Conservation (phyloP, 2,888 invertebrate species). For the Anoplius nigerrimus region DNA sequence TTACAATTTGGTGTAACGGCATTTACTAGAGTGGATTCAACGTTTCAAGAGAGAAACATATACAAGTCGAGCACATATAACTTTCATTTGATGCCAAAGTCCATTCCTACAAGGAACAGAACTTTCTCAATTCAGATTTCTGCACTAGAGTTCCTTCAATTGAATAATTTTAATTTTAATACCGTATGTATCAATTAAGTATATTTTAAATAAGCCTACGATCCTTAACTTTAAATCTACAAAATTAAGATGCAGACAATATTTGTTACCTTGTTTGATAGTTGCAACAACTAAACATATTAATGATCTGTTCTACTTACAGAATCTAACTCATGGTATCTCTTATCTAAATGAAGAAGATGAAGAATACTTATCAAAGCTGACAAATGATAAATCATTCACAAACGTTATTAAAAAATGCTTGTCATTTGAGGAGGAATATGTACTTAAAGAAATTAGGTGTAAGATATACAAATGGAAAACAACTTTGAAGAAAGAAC, state of each 20-base stretch:
- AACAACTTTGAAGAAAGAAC: conserved; percentile 41
- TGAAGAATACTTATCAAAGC: conserved; percentile 72
- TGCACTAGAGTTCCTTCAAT: conserved; percentile 80
- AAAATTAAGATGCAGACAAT: too few species aligned
- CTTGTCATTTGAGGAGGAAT: conserved; percentile 49
- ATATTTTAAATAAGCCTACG: too few species aligned
- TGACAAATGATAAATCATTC: conserved; percentile 71
- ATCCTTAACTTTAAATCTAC: too few species aligned
- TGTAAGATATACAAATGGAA: conserved; percentile 70
- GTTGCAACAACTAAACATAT: too few species aligned
- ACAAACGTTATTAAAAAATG: conserved; percentile 50
- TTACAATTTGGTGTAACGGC: conserved; percentile 84
- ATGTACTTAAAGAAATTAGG: conserved; percentile 71
- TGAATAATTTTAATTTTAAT: conserved; percentile 84
- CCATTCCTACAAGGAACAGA: conserved; percentile 80
- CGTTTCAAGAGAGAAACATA: too few species aligned
- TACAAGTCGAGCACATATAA: conserved; percentile 81
- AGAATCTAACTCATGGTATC: conserved; percentile 63
- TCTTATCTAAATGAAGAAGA: conserved; percentile 81
- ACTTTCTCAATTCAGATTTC: conserved; percentile 81
- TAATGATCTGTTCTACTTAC: too few species aligned
- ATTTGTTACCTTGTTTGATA: too few species aligned
- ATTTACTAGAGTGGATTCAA: conserved; percentile 79
- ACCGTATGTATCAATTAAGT: too few species aligned
- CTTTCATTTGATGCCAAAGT: conserved; percentile 82